Percentiles rank a stretch among this genome's conserved stretches.
Evolutionary conservation across 2,888 invertebrate species (phyloP).

Genomic region (Apodemia duryi): DNA sequence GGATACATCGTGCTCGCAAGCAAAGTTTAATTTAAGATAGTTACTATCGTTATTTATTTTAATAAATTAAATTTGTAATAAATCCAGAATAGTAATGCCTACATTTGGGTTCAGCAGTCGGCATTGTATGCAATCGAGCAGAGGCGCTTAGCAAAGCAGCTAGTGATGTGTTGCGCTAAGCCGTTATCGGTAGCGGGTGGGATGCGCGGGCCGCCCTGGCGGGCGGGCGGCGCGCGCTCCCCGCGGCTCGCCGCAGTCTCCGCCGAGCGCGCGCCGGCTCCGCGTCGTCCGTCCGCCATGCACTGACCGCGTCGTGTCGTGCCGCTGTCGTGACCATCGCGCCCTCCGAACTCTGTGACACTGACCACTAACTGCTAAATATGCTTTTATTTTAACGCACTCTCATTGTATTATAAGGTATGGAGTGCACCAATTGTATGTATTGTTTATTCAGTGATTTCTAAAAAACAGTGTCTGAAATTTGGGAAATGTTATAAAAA

Average conservation of each 20-base stretch:
- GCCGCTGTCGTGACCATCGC: constrained; percentile 11
- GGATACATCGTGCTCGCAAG: no score
- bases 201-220: no score
- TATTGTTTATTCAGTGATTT: neutral
- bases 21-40: no score
- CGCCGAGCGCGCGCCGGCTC: constrained; percentile 17
- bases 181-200: no score
- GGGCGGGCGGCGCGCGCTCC: constrained; percentile 20
- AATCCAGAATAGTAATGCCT: no score
- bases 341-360: constrained; percentile 19
- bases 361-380: constrained; percentile 22
- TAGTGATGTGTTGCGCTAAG: no score
- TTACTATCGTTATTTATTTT: no score
- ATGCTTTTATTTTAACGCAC: constrained; percentile 22
- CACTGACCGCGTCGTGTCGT: constrained; percentile 5
- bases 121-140: no score
- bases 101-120: no score
- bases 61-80: no score
- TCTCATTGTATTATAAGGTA: constrained; percentile 18
- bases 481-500: constrained; percentile 12
- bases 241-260: no score
- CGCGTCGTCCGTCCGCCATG: constrained; percentile 24
- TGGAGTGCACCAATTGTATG: constrained; percentile 20
- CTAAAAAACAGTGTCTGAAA: neutral
- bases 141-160: no score